phyloP scores from a whole-genome alignment of 2,113 vertebrate genomes.

The Origma solitaria region DNA sequence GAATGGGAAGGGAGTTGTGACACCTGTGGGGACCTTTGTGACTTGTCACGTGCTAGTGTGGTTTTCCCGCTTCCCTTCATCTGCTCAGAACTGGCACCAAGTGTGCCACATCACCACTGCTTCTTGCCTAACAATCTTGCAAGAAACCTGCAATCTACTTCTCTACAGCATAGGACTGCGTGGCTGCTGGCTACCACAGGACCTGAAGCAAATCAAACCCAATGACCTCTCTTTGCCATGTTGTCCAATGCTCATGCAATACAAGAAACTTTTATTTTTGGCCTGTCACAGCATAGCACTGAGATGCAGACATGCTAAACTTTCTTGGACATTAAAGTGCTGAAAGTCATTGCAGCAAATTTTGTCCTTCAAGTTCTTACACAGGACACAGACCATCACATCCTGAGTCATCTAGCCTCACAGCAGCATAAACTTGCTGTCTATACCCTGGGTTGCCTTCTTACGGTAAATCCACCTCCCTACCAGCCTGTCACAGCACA shows the following conservation, averaged over 20 bases:
- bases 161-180: neutral
- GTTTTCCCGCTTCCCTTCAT: neutral
- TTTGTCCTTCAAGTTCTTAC: constrained; percentile 18
- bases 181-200: neutral
- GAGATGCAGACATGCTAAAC: neutral
- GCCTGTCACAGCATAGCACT: neutral
- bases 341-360: neutral
- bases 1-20: neutral
- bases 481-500: neutral
- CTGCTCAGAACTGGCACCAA: neutral
- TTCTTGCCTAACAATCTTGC: neutral
- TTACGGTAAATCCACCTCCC: neutral
- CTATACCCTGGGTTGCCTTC: neutral
- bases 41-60: neutral
- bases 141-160: neutral
- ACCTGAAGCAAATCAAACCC: neutral
- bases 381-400: neutral
- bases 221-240: neutral
- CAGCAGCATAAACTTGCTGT: neutral
- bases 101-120: neutral
- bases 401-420: neutral
- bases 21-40: fast-evolving
- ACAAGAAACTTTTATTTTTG: neutral
- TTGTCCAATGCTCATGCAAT: neutral
- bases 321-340: neutral